Evolutionary conservation across 2,797 vertebrate genomes (phyloP), one percentile per base, ranked within the genome.

Genomic region (Urophycis tenuis): DNA sequence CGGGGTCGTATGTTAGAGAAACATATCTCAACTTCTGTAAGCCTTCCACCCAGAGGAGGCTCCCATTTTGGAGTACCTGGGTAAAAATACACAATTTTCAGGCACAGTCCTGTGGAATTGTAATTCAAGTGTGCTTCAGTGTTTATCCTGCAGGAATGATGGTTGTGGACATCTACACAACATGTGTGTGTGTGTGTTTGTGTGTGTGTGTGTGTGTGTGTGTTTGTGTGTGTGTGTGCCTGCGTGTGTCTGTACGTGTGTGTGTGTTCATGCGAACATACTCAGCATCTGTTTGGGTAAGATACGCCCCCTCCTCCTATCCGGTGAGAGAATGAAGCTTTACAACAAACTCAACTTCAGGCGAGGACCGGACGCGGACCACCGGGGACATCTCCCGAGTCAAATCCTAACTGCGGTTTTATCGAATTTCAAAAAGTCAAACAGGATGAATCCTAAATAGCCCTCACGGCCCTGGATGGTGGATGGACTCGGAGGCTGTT

Each of bases 261-360:
- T 22, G 49, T 71, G 73, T 69, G 36, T 87, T 85, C 87, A 86
- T 89, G 86, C 86, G 74, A 78, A 76, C 70, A 7, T 75, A 81
- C 84, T 81, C 79, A 84, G 88, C 89, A 89, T 92, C 89, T 92
- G 91, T 88, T 90, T 85, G 79, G 86, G 74, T 74, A 49, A 90
- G 90, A 92, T 91, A 91, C 79, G 86, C 82, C 81, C 88, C 86
- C 82, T 81, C 85, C 77, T 80, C 85, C 36, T 34, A 74, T 86
- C 76, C 78, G 78, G 82, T 85, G 83, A 87, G 80, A 76, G 82
- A 82, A 84, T 81, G 82, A 80, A 12, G 32, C 67, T 81, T 73
- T 39, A 1, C 3, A 64, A 74, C 64, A 76, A 45, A 80, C 78
- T 79, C 78, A 80, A 71, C 79, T 78, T 45, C 31, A 15, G 81